Base-by-base conservation (phyloP, 2,113 vertebrate species). In the Cryptoleucopteryx plumbea region DNA sequence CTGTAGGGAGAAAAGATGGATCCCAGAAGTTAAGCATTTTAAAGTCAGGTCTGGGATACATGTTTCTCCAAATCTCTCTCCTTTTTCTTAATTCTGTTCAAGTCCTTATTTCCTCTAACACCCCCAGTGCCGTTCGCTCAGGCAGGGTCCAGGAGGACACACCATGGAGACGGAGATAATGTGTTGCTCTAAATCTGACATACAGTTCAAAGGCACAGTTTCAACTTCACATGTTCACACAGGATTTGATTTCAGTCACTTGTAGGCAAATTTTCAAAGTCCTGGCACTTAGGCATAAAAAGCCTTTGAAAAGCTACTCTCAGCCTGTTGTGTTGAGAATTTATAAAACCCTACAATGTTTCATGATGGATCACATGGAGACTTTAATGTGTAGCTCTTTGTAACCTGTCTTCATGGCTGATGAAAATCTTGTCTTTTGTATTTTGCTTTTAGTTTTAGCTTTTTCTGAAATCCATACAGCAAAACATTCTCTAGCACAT, bases 201-300 rank as follows among this genome's bases (percentile, higher is more conserved):
- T 16, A 3, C 15, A 43, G 56, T 32, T 95, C 91, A 95, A 93
- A 96, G 80, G 32, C 82, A 10, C 42, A 36, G 63, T 27, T 94
- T 75, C 82, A 59, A 40, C 80, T 79, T 92, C 86, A 34, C 65
- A 52, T 9, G n/a, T 91, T 94, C 96, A 86, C 77, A 32, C 5
- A 2, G 72, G 68, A 75, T 86, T 90, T 13, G 0, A 6, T 86
- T 77, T 70, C 85, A 75, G 26, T 6, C 56, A 79, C 88, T 95
- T 17, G 56, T 47, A 88, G 92, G 80, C 80, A 94, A 86, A 94
- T 94, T 87, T 95, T 96, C 95, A 95, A 96, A 95, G 92, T 74
- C 47, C 88, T 66, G 36, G 7, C 55, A 81, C 72, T 93, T 63
- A 59, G 67, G 71, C 86, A 43, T 31, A 19, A 72, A 94, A 93